These are phyloP conservation scores for Brenthis hecate DNA, from an alignment of 2,888 invertebrate genomes.

Conservation along the genomic window DNA sequence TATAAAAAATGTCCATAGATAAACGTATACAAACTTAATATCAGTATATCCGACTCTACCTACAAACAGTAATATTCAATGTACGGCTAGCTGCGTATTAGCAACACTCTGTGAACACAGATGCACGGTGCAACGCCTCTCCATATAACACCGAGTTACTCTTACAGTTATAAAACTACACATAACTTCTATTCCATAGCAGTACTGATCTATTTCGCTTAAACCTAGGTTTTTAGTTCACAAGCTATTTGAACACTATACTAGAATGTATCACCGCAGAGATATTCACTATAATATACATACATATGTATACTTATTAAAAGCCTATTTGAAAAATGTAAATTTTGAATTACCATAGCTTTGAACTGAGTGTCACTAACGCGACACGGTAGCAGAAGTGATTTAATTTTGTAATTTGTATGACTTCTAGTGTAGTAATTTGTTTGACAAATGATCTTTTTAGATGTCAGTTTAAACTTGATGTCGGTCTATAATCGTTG, in stretches of 20 bases:
- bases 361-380: neutral
- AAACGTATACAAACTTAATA: conserved; percentile 6
- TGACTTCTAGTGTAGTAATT: neutral
- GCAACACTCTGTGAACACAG: conserved; percentile 54
- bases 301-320: conserved; percentile 21
- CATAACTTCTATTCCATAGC: conserved; percentile 25
- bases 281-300: conserved; percentile 16
- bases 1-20: too few species aligned
- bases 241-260: conserved; percentile 7
- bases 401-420: neutral
- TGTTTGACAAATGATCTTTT: neutral
- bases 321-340: conserved; percentile 10
- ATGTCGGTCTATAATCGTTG: too few species aligned
- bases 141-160: conserved; percentile 38
- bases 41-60: conserved; percentile 16
- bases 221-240: neutral
- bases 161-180: conserved; percentile 6
- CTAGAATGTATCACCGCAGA: conserved; percentile 37
- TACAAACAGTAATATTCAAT: conserved; percentile 36
- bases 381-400: neutral
- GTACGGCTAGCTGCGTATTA: conserved; percentile 52
- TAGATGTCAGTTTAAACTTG: too few species aligned
- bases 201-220: conserved; percentile 27
- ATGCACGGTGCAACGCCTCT: conserved; percentile 55
- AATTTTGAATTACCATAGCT: conserved; percentile 10